phyloP scores from a whole-genome alignment of 2,888 invertebrate genomes.

The Drosophila borborema region DNA sequence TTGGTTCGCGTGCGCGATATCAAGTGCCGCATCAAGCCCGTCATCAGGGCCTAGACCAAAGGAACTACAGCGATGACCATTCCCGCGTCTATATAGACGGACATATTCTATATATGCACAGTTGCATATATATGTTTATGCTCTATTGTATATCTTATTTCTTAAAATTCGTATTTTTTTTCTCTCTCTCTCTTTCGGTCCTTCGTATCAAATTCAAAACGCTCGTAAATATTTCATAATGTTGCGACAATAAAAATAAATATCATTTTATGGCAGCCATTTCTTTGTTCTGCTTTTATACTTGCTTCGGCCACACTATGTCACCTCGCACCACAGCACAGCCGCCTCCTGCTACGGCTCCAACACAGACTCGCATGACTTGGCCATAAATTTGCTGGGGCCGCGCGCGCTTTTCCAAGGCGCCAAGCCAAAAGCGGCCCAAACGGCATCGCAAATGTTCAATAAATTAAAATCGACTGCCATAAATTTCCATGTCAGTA shows the following conservation, averaged over 20 bases:
- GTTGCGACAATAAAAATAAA: conserved; percentile 76
- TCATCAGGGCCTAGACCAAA: conserved; percentile 23
- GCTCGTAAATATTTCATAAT: conserved; percentile 77
- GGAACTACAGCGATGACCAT: neutral
- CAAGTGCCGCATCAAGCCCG: conserved; percentile 17
- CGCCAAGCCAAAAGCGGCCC: conserved; percentile 40
- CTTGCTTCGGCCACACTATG: conserved; percentile 16
- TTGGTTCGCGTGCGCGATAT: conserved; percentile 37
- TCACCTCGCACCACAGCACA: conserved; percentile 7
- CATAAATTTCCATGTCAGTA: conserved; percentile 81
- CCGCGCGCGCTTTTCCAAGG: conserved; percentile 38
- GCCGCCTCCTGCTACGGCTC: neutral
- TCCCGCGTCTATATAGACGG: no score
- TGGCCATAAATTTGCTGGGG: conserved; percentile 65
- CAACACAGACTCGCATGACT: conserved; percentile 47
- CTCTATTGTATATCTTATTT: conserved; percentile 3
- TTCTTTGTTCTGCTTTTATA: conserved; percentile 50
- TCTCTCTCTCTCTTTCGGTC: neutral
- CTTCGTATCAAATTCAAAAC: conserved; percentile 43
- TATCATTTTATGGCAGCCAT: conserved; percentile 75
- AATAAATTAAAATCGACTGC: conserved; percentile 80
- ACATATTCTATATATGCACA: neutral
- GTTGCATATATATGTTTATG: conserved; percentile 3
- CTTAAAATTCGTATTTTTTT: neutral
- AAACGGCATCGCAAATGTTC: conserved; percentile 57